phyloP scores from a whole-genome alignment of 1,140 invertebrate species.

The Euura saliciscinereae region DNA sequence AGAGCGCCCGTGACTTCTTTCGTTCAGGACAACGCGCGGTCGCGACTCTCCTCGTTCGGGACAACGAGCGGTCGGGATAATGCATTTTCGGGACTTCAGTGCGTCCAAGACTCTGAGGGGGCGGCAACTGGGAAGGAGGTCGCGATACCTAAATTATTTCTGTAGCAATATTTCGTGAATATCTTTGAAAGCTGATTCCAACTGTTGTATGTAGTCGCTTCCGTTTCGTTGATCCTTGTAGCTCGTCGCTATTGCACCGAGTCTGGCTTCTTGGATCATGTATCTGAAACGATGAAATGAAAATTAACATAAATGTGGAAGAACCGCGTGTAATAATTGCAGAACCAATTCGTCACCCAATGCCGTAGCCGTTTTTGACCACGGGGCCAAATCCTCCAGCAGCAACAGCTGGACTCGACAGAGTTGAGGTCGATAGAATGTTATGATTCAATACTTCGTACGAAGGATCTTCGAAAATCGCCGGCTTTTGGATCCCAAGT shows the following conservation, averaged over 20 bases:
- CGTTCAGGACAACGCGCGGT: too few species aligned
- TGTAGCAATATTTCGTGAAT: slow-evolving; percentile 56
- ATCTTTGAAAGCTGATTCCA: slow-evolving; percentile 73
- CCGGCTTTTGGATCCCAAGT: slow-evolving; percentile 63
- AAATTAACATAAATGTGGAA: slow-evolving; percentile 6
- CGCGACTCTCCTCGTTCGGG: too few species aligned
- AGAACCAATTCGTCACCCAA: slow-evolving; percentile 68
- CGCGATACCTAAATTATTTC: slow-evolving; percentile 26
- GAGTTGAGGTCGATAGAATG: slow-evolving; percentile 94
- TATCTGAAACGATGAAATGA: slow-evolving; percentile 62
- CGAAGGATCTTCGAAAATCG: slow-evolving; percentile 80
- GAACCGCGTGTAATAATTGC: slow-evolving; percentile 1
- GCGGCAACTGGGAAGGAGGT: too few species aligned
- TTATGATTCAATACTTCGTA: slow-evolving; percentile 88
- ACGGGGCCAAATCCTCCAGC: slow-evolving; percentile 96
- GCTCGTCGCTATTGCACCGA: slow-evolving; percentile 80
- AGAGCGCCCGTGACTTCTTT: too few species aligned
- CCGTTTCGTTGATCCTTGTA: slow-evolving; percentile 76
- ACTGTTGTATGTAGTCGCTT: slow-evolving; percentile 71
- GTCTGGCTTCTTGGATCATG: slow-evolving; percentile 73
- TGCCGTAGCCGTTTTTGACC: slow-evolving; percentile 86
- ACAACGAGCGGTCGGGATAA: too few species aligned
- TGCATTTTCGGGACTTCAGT: too few species aligned
- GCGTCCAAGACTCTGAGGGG: too few species aligned
- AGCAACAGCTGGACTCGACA: slow-evolving; percentile 85